Evolutionary conservation across 2,888 invertebrate genomes (phyloP).

Genomic region (Galerucella pusilla): DNA sequence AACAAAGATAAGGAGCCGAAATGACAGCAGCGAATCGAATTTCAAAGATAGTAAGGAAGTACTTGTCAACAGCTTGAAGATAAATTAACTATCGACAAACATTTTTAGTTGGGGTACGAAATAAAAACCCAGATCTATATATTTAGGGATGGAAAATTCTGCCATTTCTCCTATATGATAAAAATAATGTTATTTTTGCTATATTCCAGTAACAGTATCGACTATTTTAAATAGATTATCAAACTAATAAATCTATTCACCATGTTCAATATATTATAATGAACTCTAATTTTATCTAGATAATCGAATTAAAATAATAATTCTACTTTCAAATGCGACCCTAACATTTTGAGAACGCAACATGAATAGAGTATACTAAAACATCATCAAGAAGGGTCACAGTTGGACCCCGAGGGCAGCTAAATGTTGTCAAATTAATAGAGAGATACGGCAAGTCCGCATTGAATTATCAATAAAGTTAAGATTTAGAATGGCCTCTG

Average conservation of each 20-base stretch:
- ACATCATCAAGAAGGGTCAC: conserved; percentile 47
- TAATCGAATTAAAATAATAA: neutral
- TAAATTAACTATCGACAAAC: too few relatives aligned
- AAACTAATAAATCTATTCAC: neutral
- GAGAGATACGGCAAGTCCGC: conserved; percentile 46
- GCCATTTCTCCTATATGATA: too few relatives aligned
- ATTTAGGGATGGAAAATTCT: too few relatives aligned
- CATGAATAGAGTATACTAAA: conserved; percentile 25
- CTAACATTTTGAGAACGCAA: neutral
- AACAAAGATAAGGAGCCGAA: too few relatives aligned
- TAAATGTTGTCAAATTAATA: conserved; percentile 54
- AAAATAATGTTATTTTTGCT: too few relatives aligned
- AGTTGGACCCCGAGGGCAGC: conserved; percentile 45
- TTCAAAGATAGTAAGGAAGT: too few relatives aligned
- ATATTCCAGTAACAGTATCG: too few relatives aligned
- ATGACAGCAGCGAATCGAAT: too few relatives aligned
- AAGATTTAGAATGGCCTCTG: conserved; percentile 34
- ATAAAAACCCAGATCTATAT: too few relatives aligned
- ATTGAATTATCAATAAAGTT: conserved; percentile 43
- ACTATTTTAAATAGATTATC: too few relatives aligned
- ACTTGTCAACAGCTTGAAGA: too few relatives aligned
- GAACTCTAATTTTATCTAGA: neutral
- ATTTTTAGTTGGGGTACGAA: too few relatives aligned
- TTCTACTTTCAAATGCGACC: neutral
- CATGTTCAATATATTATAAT: neutral